These are phyloP conservation scores for Latrodectus hesperus DNA, from an alignment of 2,888 invertebrate species.

Conservation along the genomic window DNA sequence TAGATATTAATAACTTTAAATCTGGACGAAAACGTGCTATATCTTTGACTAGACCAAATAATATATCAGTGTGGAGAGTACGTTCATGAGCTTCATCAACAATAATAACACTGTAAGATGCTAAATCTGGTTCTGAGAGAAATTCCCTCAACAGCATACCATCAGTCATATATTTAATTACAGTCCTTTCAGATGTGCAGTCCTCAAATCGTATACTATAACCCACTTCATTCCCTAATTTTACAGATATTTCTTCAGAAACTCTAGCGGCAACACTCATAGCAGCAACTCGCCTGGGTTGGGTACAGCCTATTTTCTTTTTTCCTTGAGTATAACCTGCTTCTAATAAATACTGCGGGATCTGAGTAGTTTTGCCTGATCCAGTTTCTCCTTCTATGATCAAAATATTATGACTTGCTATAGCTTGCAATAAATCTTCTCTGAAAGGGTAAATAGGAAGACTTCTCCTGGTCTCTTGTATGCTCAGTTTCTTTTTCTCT, in stretches of 20 bases:
- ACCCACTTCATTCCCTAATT: constrained; percentile 85
- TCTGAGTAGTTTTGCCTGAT: constrained; percentile 79
- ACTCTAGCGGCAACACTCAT: constrained; percentile 99
- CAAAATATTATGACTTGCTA: constrained; percentile 84
- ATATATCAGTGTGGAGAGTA: constrained; percentile 97
- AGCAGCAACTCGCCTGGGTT: constrained; percentile 97
- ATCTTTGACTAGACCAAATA: constrained; percentile 96
- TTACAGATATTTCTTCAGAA: constrained; percentile 97
- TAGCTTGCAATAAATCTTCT: constrained; percentile 90
- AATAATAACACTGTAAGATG: constrained; percentile 96
- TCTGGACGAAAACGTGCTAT: constrained; percentile 94
- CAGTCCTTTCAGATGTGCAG: constrained; percentile 96
- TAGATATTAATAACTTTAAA: constrained; percentile 95
- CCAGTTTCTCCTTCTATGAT: constrained; percentile 93
- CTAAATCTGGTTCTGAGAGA: constrained; percentile 95
- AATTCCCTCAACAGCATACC: constrained; percentile 98
- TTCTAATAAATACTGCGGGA: constrained; percentile 79
- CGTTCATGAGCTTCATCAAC: constrained; percentile 99
- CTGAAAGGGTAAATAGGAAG: constrained; percentile 95
- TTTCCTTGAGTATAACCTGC: constrained; percentile 79
- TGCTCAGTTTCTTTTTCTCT: constrained; percentile 84
- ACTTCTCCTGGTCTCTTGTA: constrained; percentile 93
- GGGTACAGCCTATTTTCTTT: constrained; percentile 94
- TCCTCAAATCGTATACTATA: constrained; percentile 97
- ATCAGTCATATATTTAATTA: constrained; percentile 99